Base-by-base conservation (phyloP, 2,797 vertebrate genomes). In the Anguilla obscura region DNA sequence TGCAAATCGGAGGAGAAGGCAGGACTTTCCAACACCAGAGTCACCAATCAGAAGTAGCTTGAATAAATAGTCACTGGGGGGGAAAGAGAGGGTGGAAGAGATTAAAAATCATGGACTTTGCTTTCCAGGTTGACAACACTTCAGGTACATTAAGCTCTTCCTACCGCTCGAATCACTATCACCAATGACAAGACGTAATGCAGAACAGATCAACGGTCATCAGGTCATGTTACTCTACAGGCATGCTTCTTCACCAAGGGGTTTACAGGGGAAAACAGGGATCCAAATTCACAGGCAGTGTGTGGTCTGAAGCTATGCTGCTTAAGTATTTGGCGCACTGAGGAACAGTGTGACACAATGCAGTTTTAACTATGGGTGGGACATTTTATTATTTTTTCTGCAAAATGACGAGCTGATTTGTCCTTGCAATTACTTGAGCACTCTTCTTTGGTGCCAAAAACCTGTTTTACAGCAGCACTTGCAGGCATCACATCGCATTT, bases 11-110 rank as follows among this genome's bases (percentile, higher is more conserved):
- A 98, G 97, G 45, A 98, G 97, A 92, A 98, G 97, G 94, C 97
- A 98, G 94, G 97, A 98, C 93, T 98, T 98, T 94, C 97, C 97
- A 95, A 98, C 97, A 91, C 97, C 97, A 87, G 97, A 98, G 94
- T 98, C 97, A 89, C 97, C 97, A 94, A 98, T 98, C 95, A 98
- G 96, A 94, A 98, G 97, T 91, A 98, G 96, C 95, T 98, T 98
- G 96, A 98, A 98, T 97, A 98, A 97, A 97, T 98, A 98, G 96
- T 98, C 97, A 97, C 97, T 98, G 95, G 89, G 84, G 89, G 16
- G 86, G 80, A 86, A 50, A 89, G 36, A 90, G 76, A 83, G 2
- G 56, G 36, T 79, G 52, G 27, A 66, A 86, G 33, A 79, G 74
- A 36, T 45, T 79, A 18, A 79, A 79, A 79, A 40, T 8, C 40